Evolutionary conservation across 2,113 vertebrate species (phyloP), one percentile per base, ranked within the genome.

Genomic region (Trogon surrucura): DNA sequence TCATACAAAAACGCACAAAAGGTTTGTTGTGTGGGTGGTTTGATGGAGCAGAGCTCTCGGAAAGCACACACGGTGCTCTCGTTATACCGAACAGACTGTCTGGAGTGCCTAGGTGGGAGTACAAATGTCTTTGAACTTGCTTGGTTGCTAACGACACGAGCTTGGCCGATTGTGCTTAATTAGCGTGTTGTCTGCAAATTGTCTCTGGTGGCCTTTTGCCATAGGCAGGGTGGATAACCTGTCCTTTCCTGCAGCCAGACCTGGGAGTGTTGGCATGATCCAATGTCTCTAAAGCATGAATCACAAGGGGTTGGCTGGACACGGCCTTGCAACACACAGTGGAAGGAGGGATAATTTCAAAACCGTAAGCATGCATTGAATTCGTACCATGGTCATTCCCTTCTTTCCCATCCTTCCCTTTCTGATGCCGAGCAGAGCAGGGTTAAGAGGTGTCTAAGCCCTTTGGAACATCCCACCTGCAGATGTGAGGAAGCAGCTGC

Each of bases 241-340:
- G 44, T 5, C 22, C 64, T n/a, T 41, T 47, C 16, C 61, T 1
- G 14, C 34, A 70, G 58, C 38, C 10, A 74, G 61, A 3, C 15
- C 7, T 2, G 38, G 9, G 8, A 36, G 22, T 2, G 32, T 7
- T 62, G 79, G 4, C 45, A 6, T 0, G 0, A 15, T 27, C 34
- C 6, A 57, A 10, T 27, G 22, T 10, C 44, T 66, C n/a, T n/a
- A 4, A 19, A 20, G 48, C 1, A 7, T 8, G 22, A 72, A 14
- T 29, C 32, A 9, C 1, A 9, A 29, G 11, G 57, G 36, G 8
- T 20, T 50, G 44, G 25, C 48, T 8, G 36, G 54, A 21, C 32
- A 11, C 44, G 20, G 57, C 69, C 54, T 10, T 8, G 30, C 10
- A 41, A 47, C 15, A 16, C 17, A 38, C 45, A 34, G 8, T 3